Base-by-base conservation (phyloP, 2,888 invertebrate species). In the Frankliniella intonsa region DNA sequence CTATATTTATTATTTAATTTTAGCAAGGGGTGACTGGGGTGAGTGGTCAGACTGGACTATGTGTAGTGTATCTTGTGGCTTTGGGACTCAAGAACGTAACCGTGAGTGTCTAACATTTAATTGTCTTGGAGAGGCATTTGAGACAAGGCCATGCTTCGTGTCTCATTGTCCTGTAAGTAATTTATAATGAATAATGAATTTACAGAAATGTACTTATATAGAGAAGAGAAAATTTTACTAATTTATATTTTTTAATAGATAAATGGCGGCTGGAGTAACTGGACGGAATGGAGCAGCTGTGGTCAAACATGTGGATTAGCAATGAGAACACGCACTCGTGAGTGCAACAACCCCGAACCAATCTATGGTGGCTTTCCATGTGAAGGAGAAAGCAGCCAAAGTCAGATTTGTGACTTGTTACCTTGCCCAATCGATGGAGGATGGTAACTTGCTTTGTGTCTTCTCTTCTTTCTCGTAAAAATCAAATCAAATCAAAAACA, bases 1-100 rank as follows among this genome's bases (percentile, higher is more conserved):
- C 50, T 81, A 19, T 5, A 27, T 81, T 62, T 62, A 17, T 12
- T 2, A 81, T 17, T 14, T 80, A 50, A 5, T 38, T 19, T 8
- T 85, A 91, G 91, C 90, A 19, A 89, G 90, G 0, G 90, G 89
- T 0, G 89, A 90, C 84, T 90, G 90, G 90, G 88, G 88, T 25
- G 19, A 84, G 0, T 90, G 90, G 90, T 87, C 88, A 0, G 83
- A 86, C 0, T 90, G 90, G 90, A 87, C 88, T 14, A 86, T 86
- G 17, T 90, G 90, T 86, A 90, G 89, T 85, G 88, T 86, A 2
- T 88, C 89, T 0, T 90, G 90, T 82, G 90, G 90, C 0, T 84
- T 86, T 10, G 90, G 90, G 0, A 85, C 87, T 80, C 90, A 90
- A 84, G 84, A 83, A 1, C 85, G 90, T 7, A 81, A 86, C 1